These are phyloP conservation scores for Dynastes grantii DNA, from an alignment of 2,888 invertebrate species.

Conservation along the genomic window DNA sequence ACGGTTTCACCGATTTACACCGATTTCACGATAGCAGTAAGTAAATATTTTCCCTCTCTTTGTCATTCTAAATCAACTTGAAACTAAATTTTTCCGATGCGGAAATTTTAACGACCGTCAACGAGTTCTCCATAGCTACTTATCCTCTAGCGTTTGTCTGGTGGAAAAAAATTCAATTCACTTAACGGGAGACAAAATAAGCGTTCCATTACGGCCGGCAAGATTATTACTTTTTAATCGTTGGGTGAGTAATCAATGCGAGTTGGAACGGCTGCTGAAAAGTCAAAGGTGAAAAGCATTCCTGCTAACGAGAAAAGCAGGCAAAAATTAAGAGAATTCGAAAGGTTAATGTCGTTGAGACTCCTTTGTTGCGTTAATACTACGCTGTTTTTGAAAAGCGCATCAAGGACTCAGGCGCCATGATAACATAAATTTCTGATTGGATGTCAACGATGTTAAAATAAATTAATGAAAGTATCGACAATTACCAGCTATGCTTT, in stretches of 20 bases:
- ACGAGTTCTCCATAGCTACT: neutral
- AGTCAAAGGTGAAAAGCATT: conserved; percentile 44
- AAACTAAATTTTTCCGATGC: no score
- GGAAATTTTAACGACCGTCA: neutral
- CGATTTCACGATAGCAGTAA: no score
- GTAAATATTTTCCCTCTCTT: no score
- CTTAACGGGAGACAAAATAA: conserved; percentile 26
- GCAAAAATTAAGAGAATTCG: conserved; percentile 27
- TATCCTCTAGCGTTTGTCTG: neutral
- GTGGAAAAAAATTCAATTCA: conserved; percentile 22
- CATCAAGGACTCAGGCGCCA: conserved; percentile 10
- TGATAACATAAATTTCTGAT: conserved; percentile 21
- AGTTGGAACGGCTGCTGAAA: conserved; percentile 14
- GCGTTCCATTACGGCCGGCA: conserved; percentile 22
- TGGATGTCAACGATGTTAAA: neutral
- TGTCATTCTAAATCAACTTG: no score
- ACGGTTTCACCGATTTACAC: no score
- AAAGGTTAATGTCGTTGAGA: conserved; percentile 5
- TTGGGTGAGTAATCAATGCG: conserved; percentile 24
- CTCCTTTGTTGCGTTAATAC: conserved; percentile 30
- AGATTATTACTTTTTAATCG: conserved; percentile 39
- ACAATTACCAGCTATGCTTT: no score
- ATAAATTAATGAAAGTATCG: neutral
- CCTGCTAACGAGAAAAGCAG: conserved; percentile 20
- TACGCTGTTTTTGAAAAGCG: conserved; percentile 21